phyloP scores from a whole-genome alignment of 1,140 invertebrate species.

The Cotesia typhae region DNA sequence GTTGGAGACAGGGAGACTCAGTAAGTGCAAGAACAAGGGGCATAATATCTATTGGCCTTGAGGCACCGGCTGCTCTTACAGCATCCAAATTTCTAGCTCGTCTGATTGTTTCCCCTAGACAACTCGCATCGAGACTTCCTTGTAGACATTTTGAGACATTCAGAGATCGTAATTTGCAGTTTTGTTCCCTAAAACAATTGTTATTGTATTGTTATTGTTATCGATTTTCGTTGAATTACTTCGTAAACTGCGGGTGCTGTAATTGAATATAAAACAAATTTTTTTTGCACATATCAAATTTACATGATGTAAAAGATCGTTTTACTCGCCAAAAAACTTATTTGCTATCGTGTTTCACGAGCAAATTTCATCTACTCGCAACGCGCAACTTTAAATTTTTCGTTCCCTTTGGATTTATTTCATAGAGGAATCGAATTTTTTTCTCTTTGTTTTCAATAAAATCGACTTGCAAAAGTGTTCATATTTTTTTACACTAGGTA shows the following conservation, averaged over 20 bases:
- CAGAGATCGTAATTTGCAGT: conserved; percentile 64
- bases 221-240: neutral
- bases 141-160: conserved; percentile 67
- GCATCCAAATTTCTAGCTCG: conserved; percentile 65
- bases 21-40: conserved; percentile 66
- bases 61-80: conserved; percentile 66
- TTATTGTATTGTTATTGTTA: conserved; percentile 8
- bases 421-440: too few species aligned
- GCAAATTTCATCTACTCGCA: too few species aligned
- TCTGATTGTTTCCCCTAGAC: conserved; percentile 68
- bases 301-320: too few species aligned
- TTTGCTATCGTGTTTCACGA: too few species aligned
- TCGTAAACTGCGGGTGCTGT: neutral
- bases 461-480: too few species aligned
- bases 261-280: too few species aligned
- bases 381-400: too few species aligned
- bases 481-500: too few species aligned
- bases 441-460: too few species aligned
- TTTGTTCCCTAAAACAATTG: conserved; percentile 52
- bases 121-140: conserved; percentile 66
- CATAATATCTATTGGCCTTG: conserved; percentile 62
- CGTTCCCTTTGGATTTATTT: too few species aligned
- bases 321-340: too few species aligned
- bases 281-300: too few species aligned
- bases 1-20: conserved; percentile 66